Evolutionary conservation across 2,888 invertebrate species (phyloP), one percentile per base, ranked within the genome.

Genomic region (Priocnemis perturbator): DNA sequence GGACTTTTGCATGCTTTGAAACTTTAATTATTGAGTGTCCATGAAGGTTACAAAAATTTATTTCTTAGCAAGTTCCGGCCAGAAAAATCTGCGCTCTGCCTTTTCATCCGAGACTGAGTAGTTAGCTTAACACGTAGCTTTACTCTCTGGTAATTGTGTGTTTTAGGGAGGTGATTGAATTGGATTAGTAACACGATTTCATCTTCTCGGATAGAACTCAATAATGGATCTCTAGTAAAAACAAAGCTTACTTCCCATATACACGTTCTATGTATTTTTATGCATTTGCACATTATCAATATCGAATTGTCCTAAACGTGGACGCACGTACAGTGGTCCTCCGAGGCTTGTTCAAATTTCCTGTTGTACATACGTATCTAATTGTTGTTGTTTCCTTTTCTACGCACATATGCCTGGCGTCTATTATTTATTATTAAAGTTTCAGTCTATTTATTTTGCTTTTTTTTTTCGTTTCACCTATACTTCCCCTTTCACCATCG

Each of bases 101-200:
- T 50, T 26, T 9, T 37, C 56, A 48, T 23, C 48, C 30, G 45
- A 52, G 5, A 26, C 53, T 37, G 56, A 17, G 23, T 64, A 68
- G 60, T 57, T 64, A 45, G 44, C 48, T 52, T 37, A 37, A 37
- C 37, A 37, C 50, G 37, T 62, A 47, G 72, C 23, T 66, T 55
- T 64, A 68, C 69, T 53, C 37, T 66, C 61, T 69, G 72, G 66
- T 64, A 62, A 69, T 84, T 84, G 67, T 84, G 74, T 83, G 82
- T 82, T 85, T 78, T 81, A 84, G 84, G 82, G 72, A 73, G 77
- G 78, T 79, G 81, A 79, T 82, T 80, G 72, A 73, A 62, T 79
- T 75, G 82, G 83, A 81, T 77, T 77, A 81, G 61, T 74, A 73
- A 67, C 57, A 71, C 73, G 37, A 62, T 74, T 74, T 65, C 70